Evolutionary conservation across 2,888 invertebrate species (phyloP).

Genomic region (Teleiodes luculella): DNA sequence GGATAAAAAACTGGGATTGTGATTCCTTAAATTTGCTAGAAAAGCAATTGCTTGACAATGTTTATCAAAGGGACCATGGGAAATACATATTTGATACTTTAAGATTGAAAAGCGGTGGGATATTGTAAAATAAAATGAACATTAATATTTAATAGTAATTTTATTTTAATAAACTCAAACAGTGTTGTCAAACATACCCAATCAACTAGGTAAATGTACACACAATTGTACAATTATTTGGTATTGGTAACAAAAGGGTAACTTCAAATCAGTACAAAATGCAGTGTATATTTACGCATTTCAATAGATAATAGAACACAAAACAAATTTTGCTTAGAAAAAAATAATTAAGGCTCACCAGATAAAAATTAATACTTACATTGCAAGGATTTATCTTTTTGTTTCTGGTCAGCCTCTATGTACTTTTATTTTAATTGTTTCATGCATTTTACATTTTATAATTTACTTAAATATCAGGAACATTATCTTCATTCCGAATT

Average conservation of each 20-base stretch:
- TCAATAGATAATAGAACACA: background rate
- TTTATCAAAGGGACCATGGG: conserved; percentile 52
- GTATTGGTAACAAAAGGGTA: conserved; percentile 48
- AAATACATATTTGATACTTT: conserved; percentile 64
- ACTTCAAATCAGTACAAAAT: conserved; percentile 38
- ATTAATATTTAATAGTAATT: conserved; percentile 17
- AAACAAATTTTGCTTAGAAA: background rate
- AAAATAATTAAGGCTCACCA: too few relatives aligned
- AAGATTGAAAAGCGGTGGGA: conserved; percentile 48
- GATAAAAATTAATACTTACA: too few relatives aligned
- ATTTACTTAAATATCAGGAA: conserved; percentile 9
- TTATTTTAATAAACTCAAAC: conserved; percentile 27
- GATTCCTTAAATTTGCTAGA: conserved; percentile 62
- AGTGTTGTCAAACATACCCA: conserved; percentile 28
- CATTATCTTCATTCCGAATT: background rate
- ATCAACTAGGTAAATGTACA: conserved; percentile 28
- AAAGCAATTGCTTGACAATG: conserved; percentile 52
- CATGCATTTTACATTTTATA: background rate
- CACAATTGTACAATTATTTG: conserved; percentile 29
- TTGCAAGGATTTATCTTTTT: too few relatives aligned
- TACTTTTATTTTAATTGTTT: background rate
- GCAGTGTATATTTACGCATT: conserved; percentile 20
- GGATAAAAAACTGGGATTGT: conserved; percentile 66
- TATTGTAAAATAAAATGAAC: conserved; percentile 26
- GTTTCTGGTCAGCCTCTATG: too few relatives aligned